These are phyloP conservation scores for Riparia riparia DNA, from an alignment of 2,113 vertebrate genomes.

Conservation along the genomic window DNA sequence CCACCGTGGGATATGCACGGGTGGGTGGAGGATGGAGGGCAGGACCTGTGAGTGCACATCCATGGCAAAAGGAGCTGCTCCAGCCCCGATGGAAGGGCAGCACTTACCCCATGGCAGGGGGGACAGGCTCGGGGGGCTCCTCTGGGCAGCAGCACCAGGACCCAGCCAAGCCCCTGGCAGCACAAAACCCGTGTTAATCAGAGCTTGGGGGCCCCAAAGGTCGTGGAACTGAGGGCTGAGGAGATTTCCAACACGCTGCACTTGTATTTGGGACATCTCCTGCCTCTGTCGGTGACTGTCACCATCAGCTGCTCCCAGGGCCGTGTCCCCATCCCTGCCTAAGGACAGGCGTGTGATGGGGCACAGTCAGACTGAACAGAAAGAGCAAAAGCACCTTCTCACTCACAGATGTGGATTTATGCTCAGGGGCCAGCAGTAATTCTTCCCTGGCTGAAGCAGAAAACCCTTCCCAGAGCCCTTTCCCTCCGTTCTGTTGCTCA, in stretches of 20 bases:
- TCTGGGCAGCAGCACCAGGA: neutral
- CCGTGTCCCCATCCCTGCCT: neutral
- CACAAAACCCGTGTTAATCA: neutral
- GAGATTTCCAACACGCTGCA: neutral
- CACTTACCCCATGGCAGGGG: neutral
- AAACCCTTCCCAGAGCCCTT: neutral
- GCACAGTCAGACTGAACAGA: neutral
- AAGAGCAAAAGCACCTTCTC: neutral
- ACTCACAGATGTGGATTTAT: neutral
- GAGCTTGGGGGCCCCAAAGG: neutral
- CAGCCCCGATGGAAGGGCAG: neutral
- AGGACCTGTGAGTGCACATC: neutral
- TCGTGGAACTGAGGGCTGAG: neutral
- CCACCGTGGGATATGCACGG: accelerated
- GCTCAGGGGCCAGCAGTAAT: neutral
- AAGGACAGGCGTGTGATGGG: neutral
- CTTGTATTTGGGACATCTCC: neutral
- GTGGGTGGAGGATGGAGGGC: neutral
- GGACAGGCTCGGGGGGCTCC: neutral
- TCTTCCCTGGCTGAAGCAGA: neutral
- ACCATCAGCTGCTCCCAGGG: neutral
- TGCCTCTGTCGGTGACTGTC: neutral
- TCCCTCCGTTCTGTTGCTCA: neutral
- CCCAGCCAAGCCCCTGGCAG: neutral
- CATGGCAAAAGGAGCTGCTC: neutral